Conservation (phyloP, 2,888 invertebrate species). For the Sceliomorpha sp. region DNA sequence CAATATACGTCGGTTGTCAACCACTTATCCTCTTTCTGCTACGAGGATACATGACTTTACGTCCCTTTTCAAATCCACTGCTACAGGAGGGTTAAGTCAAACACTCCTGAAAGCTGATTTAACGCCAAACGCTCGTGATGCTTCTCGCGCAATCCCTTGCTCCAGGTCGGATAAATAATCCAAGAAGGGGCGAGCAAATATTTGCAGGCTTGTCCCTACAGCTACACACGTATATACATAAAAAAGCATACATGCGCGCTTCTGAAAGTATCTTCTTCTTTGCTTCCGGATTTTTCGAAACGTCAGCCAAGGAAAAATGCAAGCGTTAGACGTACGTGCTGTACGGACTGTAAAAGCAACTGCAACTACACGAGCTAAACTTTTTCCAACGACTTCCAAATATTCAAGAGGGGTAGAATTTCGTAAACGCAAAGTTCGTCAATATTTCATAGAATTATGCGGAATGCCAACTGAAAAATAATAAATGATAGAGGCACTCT, state of each 20-base stretch:
- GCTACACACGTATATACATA: conserved; percentile 2
- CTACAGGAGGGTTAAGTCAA: conserved; percentile 41
- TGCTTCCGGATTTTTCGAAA: conserved; percentile 42
- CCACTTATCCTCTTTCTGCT: conserved; percentile 16
- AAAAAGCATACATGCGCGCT: conserved; percentile 26
- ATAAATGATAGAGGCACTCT: too few species aligned
- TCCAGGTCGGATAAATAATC: conserved; percentile 64
- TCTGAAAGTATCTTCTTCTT: conserved; percentile 31
- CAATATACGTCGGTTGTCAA: conserved; percentile 25
- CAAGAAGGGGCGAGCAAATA: conserved; percentile 64
- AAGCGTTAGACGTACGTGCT: conserved; percentile 32
- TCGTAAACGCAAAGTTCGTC: too few species aligned
- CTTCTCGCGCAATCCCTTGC: conserved; percentile 55
- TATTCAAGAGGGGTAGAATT: too few species aligned
- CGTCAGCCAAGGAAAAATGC: conserved; percentile 36
- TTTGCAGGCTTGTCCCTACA: conserved; percentile 55
- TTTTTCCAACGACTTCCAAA: conserved; percentile 59
- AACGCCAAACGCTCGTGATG: conserved; percentile 47
- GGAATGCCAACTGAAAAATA: too few species aligned
- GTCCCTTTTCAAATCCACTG: conserved; percentile 32
- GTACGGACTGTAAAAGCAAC: conserved; percentile 19
- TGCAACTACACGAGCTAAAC: conserved; percentile 17
- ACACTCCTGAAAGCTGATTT: conserved; percentile 47
- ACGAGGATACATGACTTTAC: conserved; percentile 14
- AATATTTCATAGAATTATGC: too few species aligned